phyloP scores from a whole-genome alignment of 1,140 invertebrate genomes.

The Lordiphosa stackelbergi region DNA sequence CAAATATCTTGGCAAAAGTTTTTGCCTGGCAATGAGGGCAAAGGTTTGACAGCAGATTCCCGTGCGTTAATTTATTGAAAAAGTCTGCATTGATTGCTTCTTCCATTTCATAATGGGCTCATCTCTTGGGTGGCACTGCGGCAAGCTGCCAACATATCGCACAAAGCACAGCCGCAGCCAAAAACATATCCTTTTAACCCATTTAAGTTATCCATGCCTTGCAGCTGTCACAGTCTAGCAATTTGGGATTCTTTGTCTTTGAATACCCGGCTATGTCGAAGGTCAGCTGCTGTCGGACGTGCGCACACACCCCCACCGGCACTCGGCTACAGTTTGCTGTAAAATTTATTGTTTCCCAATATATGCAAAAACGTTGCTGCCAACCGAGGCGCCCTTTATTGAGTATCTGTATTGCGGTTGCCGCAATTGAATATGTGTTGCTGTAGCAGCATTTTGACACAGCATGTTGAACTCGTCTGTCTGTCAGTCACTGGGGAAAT shows the following conservation, averaged over 20 bases:
- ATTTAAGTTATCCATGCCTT: conserved; percentile 72
- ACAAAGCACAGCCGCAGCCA: conserved; percentile 43
- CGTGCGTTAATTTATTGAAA: too few relatives aligned
- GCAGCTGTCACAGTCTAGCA: conserved; percentile 73
- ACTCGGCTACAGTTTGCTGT: conserved; percentile 39
- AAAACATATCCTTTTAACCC: conserved; percentile 67
- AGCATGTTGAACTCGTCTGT: conserved; percentile 48
- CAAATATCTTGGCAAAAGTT: conserved; percentile 17
- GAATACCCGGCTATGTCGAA: conserved; percentile 40
- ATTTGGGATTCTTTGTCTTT: conserved; percentile 66
- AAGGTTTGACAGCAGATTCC: not conserved
- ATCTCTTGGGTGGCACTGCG: conserved; percentile 1
- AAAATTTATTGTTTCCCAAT: conserved; percentile 75
- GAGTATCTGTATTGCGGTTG: conserved; percentile 61
- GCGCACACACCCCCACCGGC: conserved; percentile 22
- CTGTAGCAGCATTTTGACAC: conserved; percentile 51
- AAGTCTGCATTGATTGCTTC: too few relatives aligned
- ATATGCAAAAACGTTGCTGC: conserved; percentile 52
- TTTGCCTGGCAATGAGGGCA: not conserved
- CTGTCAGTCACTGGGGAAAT: conserved; percentile 72
- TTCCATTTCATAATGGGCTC: too few relatives aligned
- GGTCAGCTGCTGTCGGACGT: conserved; percentile 59
- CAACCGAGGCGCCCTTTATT: conserved; percentile 12
- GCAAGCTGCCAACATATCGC: conserved; percentile 41
- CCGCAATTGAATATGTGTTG: conserved; percentile 64